These are phyloP conservation scores for Drosophila sp. DNA, from an alignment of 1,140 invertebrate species.

Conservation along the genomic window DNA sequence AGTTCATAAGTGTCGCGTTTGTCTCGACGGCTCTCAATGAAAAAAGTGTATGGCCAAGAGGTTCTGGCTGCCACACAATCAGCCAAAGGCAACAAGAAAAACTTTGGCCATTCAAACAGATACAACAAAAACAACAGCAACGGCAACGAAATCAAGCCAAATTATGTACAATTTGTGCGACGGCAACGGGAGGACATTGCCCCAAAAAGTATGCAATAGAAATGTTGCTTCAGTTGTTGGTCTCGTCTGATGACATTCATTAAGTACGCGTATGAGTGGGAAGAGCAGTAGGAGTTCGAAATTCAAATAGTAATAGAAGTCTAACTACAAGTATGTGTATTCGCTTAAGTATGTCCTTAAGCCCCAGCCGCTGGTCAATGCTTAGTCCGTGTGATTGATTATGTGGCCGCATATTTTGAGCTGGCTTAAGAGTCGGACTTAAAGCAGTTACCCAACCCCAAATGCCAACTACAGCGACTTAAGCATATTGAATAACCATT, in stretches of 20 bases:
- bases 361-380: constrained; percentile 25
- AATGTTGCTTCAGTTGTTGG: constrained; percentile 22
- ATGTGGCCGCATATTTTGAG: constrained; percentile 54
- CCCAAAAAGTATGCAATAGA: constrained; percentile 79
- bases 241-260: constrained; percentile 64
- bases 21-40: constrained; percentile 36
- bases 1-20: constrained; percentile 70
- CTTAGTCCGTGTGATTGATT: constrained; percentile 66
- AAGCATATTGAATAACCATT: constrained; percentile 67
- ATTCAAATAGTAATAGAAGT: too few relatives aligned
- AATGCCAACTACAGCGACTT: background rate
- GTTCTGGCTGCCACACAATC: constrained; percentile 42
- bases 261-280: constrained; percentile 42
- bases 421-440: constrained; percentile 52
- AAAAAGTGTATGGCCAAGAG: constrained; percentile 32
- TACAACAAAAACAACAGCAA: constrained; percentile 28
- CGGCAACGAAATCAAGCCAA: constrained; percentile 71
- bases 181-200: constrained; percentile 67
- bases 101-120: constrained; percentile 46
- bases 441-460: constrained; percentile 36
- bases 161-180: constrained; percentile 73
- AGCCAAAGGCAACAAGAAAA: constrained; percentile 50
- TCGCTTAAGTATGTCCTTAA: constrained; percentile 30
- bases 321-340: background rate
- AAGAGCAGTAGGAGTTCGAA: too few relatives aligned